phyloP scores from a whole-genome alignment of 1,140 invertebrate species.

The Euglossa dilemma region DNA sequence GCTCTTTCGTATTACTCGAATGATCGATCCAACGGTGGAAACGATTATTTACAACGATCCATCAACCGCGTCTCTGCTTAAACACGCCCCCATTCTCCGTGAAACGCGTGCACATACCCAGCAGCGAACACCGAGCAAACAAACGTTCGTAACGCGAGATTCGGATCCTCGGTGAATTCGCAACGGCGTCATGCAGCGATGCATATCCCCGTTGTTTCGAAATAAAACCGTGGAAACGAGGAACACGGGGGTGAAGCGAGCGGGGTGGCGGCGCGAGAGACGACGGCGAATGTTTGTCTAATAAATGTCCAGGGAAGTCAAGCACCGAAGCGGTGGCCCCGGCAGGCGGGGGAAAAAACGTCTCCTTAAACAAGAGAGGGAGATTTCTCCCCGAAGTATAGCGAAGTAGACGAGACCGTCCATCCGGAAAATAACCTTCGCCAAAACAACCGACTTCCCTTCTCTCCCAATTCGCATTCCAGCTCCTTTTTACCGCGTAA shows the following conservation, averaged over 20 bases:
- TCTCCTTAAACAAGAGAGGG: slow-evolving; percentile 52
- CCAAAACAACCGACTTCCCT: slow-evolving; percentile 70
- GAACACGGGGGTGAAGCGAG: background rate
- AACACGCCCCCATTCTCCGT: background rate
- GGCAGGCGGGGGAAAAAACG: background rate
- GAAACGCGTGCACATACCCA: background rate
- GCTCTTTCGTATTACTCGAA: too few species aligned
- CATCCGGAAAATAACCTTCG: slow-evolving; percentile 80
- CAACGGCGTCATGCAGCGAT: background rate
- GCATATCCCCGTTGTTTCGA: too few species aligned
- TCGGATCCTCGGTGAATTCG: background rate
- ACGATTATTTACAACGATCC: background rate
- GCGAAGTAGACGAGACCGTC: slow-evolving; percentile 68
- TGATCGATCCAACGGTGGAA: background rate
- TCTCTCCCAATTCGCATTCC: slow-evolving; percentile 48
- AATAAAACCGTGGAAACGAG: background rate
- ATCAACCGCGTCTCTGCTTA: background rate
- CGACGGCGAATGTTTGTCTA: slow-evolving; percentile 67
- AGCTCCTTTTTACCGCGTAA: slow-evolving; percentile 60
- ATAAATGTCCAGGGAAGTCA: slow-evolving; percentile 68
- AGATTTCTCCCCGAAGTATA: slow-evolving; percentile 63
- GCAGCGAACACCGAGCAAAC: background rate
- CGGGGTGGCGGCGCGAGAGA: background rate
- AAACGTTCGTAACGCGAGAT: slow-evolving; percentile 10
- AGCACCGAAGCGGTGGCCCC: slow-evolving; percentile 22